These are phyloP conservation scores for Doris montereyensis DNA, from an alignment of 2,888 invertebrate genomes.

Conservation along the genomic window DNA sequence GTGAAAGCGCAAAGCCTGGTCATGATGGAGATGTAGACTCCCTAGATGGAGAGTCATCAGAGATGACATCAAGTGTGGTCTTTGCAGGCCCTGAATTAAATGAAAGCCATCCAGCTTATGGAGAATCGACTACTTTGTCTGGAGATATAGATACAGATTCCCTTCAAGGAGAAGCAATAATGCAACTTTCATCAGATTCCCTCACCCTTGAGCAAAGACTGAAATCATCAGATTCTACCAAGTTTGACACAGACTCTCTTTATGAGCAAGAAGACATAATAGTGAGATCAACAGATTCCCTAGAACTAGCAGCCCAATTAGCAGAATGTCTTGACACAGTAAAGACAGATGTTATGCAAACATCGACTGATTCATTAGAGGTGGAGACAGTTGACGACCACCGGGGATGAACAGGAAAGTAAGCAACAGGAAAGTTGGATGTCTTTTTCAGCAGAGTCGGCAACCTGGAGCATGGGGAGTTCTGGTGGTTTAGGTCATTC, in stretches of 20 bases:
- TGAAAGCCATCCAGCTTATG: slow-evolving; percentile 46
- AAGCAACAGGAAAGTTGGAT: slow-evolving; percentile 43
- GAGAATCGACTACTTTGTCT: slow-evolving; percentile 45
- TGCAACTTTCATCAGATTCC: slow-evolving; percentile 66
- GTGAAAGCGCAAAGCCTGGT: slow-evolving; percentile 57
- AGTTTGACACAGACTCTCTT: slow-evolving; percentile 50
- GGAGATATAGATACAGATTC: slow-evolving; percentile 62
- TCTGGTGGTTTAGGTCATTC: slow-evolving; percentile 62
- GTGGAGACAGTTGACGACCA: slow-evolving; percentile 32
- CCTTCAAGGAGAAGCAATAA: slow-evolving; percentile 56
- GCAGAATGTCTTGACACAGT: slow-evolving; percentile 51
- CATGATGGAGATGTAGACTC: slow-evolving; percentile 61
- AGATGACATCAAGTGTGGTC: slow-evolving; percentile 64
- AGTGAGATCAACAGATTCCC: slow-evolving; percentile 54
- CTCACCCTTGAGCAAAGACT: slow-evolving; percentile 48
- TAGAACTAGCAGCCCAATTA: slow-evolving; percentile 51
- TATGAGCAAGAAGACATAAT: slow-evolving; percentile 48
- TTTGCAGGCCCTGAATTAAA: slow-evolving; percentile 46
- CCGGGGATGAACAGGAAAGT: slow-evolving; percentile 26
- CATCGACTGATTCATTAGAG: slow-evolving; percentile 62
- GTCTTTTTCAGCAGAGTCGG: slow-evolving; percentile 50
- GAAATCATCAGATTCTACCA: slow-evolving; percentile 47
- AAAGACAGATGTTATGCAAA: slow-evolving; percentile 54
- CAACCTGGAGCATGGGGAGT: slow-evolving; percentile 60
- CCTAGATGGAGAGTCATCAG: slow-evolving; percentile 62